These are phyloP conservation scores for Cantharis lateralis DNA, from an alignment of 2,888 invertebrate genomes.

Conservation along the genomic window DNA sequence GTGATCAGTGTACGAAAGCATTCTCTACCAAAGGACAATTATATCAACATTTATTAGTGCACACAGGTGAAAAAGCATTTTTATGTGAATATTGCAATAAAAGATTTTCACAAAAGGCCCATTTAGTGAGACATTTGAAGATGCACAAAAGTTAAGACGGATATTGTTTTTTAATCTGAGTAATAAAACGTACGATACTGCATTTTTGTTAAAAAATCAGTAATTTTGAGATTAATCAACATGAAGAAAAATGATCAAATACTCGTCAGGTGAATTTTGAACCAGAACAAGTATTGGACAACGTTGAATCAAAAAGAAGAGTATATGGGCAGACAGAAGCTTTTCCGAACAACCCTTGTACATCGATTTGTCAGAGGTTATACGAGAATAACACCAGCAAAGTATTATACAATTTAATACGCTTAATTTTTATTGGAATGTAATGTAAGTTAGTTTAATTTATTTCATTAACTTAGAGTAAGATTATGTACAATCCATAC, in stretches of 20 bases:
- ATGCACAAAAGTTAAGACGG: constrained; percentile 46
- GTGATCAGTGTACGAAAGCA: constrained; percentile 54
- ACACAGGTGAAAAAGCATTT: constrained; percentile 55
- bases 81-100: constrained; percentile 55
- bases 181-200: neutral
- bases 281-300: neutral
- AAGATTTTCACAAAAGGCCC: constrained; percentile 55
- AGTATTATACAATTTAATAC: neutral
- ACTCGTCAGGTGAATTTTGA: neutral
- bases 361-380: neutral
- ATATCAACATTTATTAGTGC: constrained; percentile 54
- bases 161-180: neutral
- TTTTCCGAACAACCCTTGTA: neutral
- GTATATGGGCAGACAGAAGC: neutral
- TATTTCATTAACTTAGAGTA: neutral
- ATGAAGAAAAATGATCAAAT: neutral
- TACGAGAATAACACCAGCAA: neutral
- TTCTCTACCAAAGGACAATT: constrained; percentile 56
- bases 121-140: constrained; percentile 53
- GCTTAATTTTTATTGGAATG: neutral
- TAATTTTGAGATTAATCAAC: neutral
- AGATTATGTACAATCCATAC: neutral
- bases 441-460: neutral
- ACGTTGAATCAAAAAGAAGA: neutral
- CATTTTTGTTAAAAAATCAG: neutral